Conservation (phyloP, 2,113 vertebrate species). For the Halichoerus grypus region DNA sequence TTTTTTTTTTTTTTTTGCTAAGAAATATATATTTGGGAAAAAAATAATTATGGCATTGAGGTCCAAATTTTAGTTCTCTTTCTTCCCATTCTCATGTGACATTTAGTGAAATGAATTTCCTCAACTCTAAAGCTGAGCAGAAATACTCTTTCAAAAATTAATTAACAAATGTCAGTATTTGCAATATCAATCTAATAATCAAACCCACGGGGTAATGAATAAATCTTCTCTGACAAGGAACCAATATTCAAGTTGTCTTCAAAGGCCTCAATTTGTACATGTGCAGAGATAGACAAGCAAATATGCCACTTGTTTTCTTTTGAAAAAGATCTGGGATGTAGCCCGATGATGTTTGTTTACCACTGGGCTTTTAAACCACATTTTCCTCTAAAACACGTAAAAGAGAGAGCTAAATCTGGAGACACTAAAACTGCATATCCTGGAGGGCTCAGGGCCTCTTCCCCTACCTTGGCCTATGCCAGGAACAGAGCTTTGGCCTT, state of each 20-base stretch:
- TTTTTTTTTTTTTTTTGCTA: neutral
- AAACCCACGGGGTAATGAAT: neutral
- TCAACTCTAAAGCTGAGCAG: neutral
- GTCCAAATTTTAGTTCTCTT: neutral
- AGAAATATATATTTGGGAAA: neutral
- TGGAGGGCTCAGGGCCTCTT: neutral
- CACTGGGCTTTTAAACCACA: neutral
- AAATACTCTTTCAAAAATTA: neutral
- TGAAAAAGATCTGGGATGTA: accelerated
- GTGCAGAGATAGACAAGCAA: neutral
- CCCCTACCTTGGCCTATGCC: accelerated
- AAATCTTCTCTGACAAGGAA: neutral
- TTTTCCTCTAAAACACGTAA: neutral
- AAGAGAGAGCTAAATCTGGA: neutral
- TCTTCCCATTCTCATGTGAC: neutral
- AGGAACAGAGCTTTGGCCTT: neutral
- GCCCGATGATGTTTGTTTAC: neutral
- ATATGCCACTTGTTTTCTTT: neutral
- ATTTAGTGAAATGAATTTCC: slow-evolving; percentile 17
- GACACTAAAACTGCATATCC: neutral
- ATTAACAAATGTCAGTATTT: slow-evolving; percentile 13
- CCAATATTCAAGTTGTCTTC: neutral
- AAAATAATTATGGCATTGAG: neutral
- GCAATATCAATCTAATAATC: neutral
- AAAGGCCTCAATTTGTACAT: neutral